phyloP scores from a whole-genome alignment of 2,797 vertebrate species.

The Anniella stebbinsi region DNA sequence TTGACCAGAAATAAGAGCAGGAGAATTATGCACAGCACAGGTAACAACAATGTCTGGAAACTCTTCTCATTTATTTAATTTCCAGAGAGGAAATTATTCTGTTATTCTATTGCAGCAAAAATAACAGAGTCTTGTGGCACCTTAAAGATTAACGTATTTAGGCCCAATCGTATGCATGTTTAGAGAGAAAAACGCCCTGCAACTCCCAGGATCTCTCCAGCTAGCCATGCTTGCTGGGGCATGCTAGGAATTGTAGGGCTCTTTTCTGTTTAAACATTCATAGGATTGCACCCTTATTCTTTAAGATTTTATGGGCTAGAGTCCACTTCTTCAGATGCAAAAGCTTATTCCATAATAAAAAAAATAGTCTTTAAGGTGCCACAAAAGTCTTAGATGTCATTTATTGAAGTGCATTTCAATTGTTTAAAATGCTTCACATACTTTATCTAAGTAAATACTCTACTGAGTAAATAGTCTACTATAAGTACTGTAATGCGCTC shows the following conservation, averaged over 20 bases:
- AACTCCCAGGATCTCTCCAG: no score
- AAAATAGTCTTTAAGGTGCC: not conserved
- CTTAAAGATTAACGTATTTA: not conserved
- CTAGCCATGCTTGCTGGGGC: no score
- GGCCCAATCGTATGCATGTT: no score
- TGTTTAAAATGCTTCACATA: not conserved
- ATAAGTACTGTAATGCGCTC: no score
- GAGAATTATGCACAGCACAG: not conserved
- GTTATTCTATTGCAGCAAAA: not conserved
- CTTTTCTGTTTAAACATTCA: no score
- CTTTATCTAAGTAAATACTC: not conserved
- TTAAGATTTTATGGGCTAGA: not conserved
- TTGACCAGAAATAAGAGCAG: not conserved
- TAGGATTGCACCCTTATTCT: no score
- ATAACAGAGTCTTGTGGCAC: not conserved
- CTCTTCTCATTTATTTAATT: not conserved
- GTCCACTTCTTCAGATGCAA: not conserved
- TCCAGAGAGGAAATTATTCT: not conserved
- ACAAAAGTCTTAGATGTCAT: not conserved
- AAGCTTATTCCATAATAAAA: not conserved
- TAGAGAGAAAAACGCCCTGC: no score
- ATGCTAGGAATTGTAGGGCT: no score
- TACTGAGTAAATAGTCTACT: no score
- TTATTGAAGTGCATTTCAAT: not conserved
- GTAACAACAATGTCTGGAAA: not conserved